Evolutionary conservation across 2,113 vertebrate genomes (phyloP).

Genomic region (Rousettus leschenaultii): DNA sequence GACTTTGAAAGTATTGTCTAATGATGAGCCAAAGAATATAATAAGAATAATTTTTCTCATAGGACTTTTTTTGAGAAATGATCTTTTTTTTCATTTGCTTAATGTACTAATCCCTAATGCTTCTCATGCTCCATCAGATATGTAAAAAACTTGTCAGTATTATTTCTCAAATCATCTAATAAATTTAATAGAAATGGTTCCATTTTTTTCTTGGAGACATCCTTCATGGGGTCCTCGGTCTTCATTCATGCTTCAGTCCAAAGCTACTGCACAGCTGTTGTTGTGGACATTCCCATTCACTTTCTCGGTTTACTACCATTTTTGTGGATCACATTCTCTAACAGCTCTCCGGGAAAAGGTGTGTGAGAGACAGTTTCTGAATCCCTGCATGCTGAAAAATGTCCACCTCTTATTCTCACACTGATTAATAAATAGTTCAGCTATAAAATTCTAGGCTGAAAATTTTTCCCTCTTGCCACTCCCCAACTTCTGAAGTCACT

Average conservation of each 20-base stretch:
- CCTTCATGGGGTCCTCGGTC: neutral
- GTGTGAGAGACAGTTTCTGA: neutral
- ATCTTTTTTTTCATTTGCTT: neutral
- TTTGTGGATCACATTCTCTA: neutral
- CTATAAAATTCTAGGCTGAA: neutral
- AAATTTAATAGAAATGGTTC: neutral
- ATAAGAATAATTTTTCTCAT: neutral
- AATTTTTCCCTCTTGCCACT: neutral
- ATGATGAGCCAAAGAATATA: neutral
- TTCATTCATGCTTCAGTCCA: neutral
- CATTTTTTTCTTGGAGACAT: neutral
- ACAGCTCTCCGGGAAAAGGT: neutral
- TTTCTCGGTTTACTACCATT: neutral
- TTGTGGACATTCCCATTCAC: neutral
- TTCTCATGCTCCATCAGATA: neutral
- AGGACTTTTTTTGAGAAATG: neutral
- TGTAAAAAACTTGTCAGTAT: neutral
- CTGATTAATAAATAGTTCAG: neutral
- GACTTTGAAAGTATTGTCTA: neutral
- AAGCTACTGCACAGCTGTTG: neutral
- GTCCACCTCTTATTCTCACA: neutral
- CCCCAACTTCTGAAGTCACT: neutral
- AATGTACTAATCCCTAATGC: neutral
- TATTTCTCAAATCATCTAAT: neutral
- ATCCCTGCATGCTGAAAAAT: neutral